A percentile compares a stretch with the other conserved stretches of the same genome.
phyloP scores from a whole-genome alignment of 1,140 invertebrate species.

The Mycetomoellerius zeteki region DNA sequence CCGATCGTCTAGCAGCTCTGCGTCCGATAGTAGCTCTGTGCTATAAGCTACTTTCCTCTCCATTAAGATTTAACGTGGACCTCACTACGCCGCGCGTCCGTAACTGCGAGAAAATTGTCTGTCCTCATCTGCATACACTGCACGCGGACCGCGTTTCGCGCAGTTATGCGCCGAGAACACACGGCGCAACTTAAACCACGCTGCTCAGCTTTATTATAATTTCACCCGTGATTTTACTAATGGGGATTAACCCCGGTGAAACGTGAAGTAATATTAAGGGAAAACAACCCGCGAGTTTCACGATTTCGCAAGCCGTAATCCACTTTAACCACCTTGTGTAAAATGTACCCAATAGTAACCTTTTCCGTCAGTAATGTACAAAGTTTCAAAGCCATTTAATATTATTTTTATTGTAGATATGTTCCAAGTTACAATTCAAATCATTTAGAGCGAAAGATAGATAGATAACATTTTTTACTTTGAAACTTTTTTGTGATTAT shows the following conservation, averaged over 20 bases:
- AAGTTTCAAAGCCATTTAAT: background rate
- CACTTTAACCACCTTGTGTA: constrained; percentile 39
- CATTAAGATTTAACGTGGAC: constrained; percentile 55
- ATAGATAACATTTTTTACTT: background rate
- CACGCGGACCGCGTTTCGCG: constrained; percentile 19
- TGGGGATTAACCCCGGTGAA: constrained; percentile 67
- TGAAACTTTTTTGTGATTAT: background rate
- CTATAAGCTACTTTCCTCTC: constrained; percentile 59
- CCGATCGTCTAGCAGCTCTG: constrained; percentile 37
- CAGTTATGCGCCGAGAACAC: constrained; percentile 47
- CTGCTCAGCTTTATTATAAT: constrained; percentile 70
- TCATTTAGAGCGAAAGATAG: background rate
- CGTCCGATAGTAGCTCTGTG: constrained; percentile 28
- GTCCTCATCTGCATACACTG: constrained; percentile 49
- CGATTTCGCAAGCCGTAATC: constrained; percentile 64
- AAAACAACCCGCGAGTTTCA: constrained; percentile 45
- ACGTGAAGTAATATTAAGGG: constrained; percentile 72
- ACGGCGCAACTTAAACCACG: constrained; percentile 13
- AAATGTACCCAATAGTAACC: background rate
- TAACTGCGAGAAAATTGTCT: constrained; percentile 52
- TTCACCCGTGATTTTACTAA: constrained; percentile 73
- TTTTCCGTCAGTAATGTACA: constrained; percentile 6
- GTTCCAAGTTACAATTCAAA: background rate
- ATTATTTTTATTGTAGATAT: background rate
- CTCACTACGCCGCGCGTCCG: constrained; percentile 21